Percentiles rank a stretch among this genome's conserved stretches.
Conservation (phyloP, 2,113 vertebrate species). For the Fregata magnificens region DNA sequence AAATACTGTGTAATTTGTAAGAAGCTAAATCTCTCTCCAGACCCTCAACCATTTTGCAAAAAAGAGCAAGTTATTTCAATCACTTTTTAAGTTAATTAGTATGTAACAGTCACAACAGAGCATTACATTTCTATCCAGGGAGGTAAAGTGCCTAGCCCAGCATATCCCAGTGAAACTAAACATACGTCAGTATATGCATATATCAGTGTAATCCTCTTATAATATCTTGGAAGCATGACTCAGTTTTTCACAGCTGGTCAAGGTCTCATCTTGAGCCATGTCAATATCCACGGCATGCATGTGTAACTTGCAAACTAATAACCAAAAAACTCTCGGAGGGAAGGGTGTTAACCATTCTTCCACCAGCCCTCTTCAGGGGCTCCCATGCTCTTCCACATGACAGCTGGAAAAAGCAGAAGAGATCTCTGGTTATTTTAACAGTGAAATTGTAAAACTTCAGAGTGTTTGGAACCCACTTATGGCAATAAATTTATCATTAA, state of each 20-base stretch:
- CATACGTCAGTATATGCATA: background rate
- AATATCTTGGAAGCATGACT: background rate
- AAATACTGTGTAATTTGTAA: background rate
- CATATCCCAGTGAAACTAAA: background rate
- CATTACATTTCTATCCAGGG: background rate
- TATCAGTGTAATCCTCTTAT: background rate
- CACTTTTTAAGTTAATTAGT: background rate
- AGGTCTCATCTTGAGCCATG: background rate
- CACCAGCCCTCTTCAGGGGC: background rate
- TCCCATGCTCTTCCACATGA: fast-evolving
- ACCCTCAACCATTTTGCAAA: background rate
- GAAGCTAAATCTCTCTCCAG: background rate
- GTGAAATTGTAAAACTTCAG: background rate
- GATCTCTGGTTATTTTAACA: background rate
- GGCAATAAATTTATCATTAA: background rate
- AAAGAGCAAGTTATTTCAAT: background rate
- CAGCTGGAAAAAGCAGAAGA: background rate
- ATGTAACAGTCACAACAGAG: background rate
- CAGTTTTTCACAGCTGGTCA: background rate
- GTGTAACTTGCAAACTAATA: background rate
- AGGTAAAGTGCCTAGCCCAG: background rate
- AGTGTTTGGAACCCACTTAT: background rate
- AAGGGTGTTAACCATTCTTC: background rate
- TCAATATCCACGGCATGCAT: background rate
- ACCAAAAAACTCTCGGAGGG: background rate